Evolutionary conservation across 2,113 vertebrate species (phyloP), one percentile per base, ranked within the genome.

Genomic region (Lamprotornis superbus): DNA sequence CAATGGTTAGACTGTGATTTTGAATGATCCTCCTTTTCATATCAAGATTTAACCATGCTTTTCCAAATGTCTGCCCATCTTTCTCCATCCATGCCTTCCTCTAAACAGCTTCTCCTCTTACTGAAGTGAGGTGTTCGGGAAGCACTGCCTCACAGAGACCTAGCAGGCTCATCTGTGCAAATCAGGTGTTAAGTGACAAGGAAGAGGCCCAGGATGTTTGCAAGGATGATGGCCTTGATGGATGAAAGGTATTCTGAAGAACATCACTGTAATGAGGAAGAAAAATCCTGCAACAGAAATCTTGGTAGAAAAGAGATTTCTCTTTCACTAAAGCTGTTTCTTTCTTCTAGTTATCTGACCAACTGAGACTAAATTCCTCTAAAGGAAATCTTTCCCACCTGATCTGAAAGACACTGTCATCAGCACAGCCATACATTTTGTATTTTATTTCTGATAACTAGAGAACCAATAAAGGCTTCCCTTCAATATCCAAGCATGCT

Each of bases 221-320:
- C 2, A 7, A 52, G 49, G 7, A 44, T 35, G 7, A 44, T 35
- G 24, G 18, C 53, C 52, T 64, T 63, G 83, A 65, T 74, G 33
- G 60, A 77, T 53, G 50, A 86, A 93, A 70, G 21, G 10, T 67
- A 15, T 20, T 77, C 71, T 75, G 50, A 93, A 91, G 52, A 71
- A 52, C 9, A 22, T 7, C 0, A 0, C 7, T 64, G 19, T 35
- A 84, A 53, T 2, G 14, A 64, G 24, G 65, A 53, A 35, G 22
- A 6, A 61, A 67, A 37, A 46, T 37, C n/a, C 21, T 85, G 44
- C 17, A 33, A 18, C n/a, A n/a, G 28, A 89, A 84, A 65, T 10
- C 31, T 57, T 64, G 16, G 18, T 49, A 61, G n/a, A 52, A 70
- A 75, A 71, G 35, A 69, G 3, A 69, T 37, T 71, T 46, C 22